Base-by-base conservation (phyloP, 1,140 invertebrate species). In the Plectrocnemia conspersa region DNA sequence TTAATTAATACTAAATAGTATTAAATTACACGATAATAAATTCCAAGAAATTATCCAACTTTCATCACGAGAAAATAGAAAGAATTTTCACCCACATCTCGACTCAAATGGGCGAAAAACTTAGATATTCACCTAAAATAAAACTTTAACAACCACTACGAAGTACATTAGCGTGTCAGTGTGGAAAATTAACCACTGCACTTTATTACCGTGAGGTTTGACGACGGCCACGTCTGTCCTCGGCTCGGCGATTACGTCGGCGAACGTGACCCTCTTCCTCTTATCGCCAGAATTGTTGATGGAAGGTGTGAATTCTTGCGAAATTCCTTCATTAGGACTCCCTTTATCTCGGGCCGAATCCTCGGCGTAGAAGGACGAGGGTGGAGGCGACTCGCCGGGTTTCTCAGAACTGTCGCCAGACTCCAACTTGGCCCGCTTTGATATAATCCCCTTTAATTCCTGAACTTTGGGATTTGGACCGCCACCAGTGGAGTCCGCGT, bases 201-300 rank as follows among this genome's bases (percentile, higher is more conserved):
- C n/a, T n/a, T 7, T 45, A 32, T 18, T 38, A 50, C 47, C 47
- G 21, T 50, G 19, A 1, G 47, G 47, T 22, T 50, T 50, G 9
- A 50, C 18, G 13, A 13, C 40, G 19, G 33, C 47, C 11, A 22
- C 15, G 11, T n/a, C n/a, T n/a, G n/a, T n/a, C n/a, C 24, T 50
- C 4, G 33, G 18, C 23, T 41, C 36, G 2, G 41, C 49, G 5
- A 41, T 11, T 7, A 45, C 35, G 13, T 45, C 48, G 15, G 55
- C 47, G 27, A 57, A 57, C 27, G 47, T 57, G 15, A 57, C 55
- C 27, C 29, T 52, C 29, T 57, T 57, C 48, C 48, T 50, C 21
- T 52, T 57, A n/a, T 33, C 33, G 36, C 36, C 32, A 3, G 46
- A 10, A 19, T 52, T 44, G 16, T 22, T 42, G 46, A 23, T n/a